phyloP scores from a whole-genome alignment of 2,888 invertebrate genomes.

The Athalia rosae region DNA sequence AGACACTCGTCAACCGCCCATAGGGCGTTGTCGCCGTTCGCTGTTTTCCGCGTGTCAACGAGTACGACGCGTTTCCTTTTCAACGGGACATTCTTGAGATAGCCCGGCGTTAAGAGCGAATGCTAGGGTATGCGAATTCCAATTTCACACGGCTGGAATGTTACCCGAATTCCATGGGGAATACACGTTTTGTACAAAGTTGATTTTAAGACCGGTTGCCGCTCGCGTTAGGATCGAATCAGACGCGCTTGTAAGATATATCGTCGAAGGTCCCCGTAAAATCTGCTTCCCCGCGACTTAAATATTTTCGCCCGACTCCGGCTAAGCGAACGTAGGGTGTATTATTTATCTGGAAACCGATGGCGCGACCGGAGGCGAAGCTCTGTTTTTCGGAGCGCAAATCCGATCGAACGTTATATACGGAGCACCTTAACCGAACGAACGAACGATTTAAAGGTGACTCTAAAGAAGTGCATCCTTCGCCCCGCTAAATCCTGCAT shows the following conservation, averaged over 20 bases:
- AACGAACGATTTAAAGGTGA: conserved; percentile 12
- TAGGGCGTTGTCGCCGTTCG: background rate
- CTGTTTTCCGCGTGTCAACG: conserved; percentile 7
- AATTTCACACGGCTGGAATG: conserved; percentile 39
- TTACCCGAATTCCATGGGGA: conserved; percentile 5
- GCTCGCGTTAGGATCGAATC: background rate
- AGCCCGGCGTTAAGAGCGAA: conserved; percentile 18
- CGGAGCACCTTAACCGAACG: background rate
- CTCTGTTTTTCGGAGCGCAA: conserved; percentile 29
- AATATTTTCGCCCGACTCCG: background rate
- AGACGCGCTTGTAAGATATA: too few relatives aligned
- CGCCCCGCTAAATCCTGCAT: conserved; percentile 32
- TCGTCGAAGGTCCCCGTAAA: too few relatives aligned
- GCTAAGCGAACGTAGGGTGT: background rate
- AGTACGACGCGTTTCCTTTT: conserved; percentile 22
- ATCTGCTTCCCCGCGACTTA: too few relatives aligned
- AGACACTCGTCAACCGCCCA: conserved; percentile 18
- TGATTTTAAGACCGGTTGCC: conserved; percentile 22
- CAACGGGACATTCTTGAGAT: conserved; percentile 37
- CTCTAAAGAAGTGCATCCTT: conserved; percentile 38
- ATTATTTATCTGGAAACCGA: background rate
- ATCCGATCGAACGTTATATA: background rate
- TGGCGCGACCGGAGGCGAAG: background rate
- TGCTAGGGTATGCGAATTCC: conserved; percentile 37
- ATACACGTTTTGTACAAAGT: conserved; percentile 9